phyloP scores from a whole-genome alignment of 2,888 invertebrate genomes.

The Mermis nigrescens region DNA sequence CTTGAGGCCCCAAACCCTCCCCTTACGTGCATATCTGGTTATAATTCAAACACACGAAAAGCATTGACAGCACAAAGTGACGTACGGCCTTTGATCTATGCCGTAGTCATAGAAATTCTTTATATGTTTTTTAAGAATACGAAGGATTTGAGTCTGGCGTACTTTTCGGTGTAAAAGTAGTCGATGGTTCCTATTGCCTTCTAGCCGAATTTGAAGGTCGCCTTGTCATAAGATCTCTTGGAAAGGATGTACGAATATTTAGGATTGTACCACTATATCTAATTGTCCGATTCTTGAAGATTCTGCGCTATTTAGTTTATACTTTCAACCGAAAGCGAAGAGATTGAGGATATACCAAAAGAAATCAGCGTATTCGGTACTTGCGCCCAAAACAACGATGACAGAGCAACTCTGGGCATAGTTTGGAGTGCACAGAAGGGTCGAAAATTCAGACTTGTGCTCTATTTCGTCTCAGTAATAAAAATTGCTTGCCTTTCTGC shows the following conservation, averaged over 20 bases:
- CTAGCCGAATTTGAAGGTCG: background rate
- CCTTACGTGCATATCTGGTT: no score
- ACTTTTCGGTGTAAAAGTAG: background rate
- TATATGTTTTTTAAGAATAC: background rate
- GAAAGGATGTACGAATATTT: background rate
- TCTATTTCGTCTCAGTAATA: background rate
- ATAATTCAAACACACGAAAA: no score
- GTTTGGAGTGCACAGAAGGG: background rate
- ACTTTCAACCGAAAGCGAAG: no score
- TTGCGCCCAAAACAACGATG: background rate
- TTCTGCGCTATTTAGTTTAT: no score
- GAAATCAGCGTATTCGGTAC: background rate
- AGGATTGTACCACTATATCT: background rate
- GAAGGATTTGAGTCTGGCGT: background rate
- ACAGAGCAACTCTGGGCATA: background rate
- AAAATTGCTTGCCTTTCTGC: background rate
- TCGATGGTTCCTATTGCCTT: background rate
- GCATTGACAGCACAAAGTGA: no score
- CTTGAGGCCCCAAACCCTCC: no score
- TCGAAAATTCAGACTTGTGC: background rate
- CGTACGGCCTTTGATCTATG: no score
- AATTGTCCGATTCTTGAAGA: background rate
- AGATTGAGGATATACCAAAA: background rate
- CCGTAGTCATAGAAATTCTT: no score
- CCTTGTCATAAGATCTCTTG: constrained; percentile 1